Percentiles rank a stretch among this genome's conserved stretches.
Evolutionary conservation across 2,797 vertebrate genomes (phyloP).

Genomic region (Numenius phaeopus): DNA sequence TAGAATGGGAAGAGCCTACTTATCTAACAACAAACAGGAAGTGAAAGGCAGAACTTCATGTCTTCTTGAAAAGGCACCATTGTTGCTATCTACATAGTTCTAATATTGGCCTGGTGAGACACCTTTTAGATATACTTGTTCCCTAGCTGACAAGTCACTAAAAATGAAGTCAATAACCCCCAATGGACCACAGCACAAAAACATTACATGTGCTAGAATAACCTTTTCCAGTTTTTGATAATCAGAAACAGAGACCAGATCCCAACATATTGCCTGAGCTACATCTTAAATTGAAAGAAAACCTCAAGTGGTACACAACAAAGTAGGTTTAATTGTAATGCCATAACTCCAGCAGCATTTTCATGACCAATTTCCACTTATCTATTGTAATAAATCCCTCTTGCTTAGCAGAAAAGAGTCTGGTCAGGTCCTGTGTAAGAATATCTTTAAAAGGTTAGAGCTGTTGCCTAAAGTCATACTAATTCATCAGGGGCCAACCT

Average conservation of each 20-base stretch:
- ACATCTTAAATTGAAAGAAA: background rate
- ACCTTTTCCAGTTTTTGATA: background rate
- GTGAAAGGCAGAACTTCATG: background rate
- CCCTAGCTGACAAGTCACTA: background rate
- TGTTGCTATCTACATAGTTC: background rate
- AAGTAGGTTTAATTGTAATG: background rate
- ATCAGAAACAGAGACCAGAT: background rate
- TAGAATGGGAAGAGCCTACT: background rate
- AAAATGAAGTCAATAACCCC: background rate
- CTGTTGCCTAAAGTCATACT: background rate
- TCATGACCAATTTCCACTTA: background rate
- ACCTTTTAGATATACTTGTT: background rate
- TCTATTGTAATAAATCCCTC: rapidly evolving
- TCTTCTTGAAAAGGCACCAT: background rate
- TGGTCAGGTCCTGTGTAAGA: background rate
- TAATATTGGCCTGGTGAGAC: background rate
- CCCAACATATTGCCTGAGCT: background rate
- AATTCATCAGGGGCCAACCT: background rate
- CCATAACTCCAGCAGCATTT: background rate
- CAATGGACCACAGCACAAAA: background rate
- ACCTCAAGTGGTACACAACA: background rate
- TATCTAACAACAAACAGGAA: background rate
- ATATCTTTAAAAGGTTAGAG: background rate
- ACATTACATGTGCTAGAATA: background rate
- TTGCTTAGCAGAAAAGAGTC: background rate